phyloP scores from a whole-genome alignment of 2,113 vertebrate genomes.

The Apistogramma diplotaenia region DNA sequence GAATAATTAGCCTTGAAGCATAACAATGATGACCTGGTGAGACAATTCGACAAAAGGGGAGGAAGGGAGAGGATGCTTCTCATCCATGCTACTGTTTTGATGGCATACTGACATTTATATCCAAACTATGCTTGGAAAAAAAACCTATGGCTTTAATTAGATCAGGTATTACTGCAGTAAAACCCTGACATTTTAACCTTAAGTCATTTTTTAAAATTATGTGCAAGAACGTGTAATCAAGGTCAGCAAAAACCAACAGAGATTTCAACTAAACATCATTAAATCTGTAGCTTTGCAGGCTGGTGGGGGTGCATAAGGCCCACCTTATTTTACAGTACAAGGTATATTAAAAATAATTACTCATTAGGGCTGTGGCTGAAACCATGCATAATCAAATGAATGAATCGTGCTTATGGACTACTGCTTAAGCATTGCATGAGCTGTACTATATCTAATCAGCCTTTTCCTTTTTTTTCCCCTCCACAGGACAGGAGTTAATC shows the following conservation, averaged over 20 bases:
- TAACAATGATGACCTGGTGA: constrained; percentile 28
- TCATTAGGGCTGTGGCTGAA: not conserved
- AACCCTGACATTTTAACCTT: not conserved
- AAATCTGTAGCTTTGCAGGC: not conserved
- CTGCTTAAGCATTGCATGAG: not conserved
- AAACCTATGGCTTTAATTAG: not conserved
- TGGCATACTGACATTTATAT: not conserved
- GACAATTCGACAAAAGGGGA: not conserved
- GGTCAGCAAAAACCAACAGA: not conserved
- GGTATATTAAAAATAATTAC: not conserved
- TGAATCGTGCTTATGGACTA: not conserved
- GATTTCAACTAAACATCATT: not conserved
- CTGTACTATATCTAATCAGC: constrained; percentile 37
- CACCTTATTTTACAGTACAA: not conserved
- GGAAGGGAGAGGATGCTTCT: not conserved
- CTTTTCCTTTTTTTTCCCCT: not conserved
- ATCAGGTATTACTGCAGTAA: not conserved
- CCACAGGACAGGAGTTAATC: constrained; percentile 38
- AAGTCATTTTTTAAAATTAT: not conserved
- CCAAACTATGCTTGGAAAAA: not conserved
- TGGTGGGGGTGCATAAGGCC: not conserved
- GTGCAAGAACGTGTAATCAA: not conserved
- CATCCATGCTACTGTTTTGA: not conserved
- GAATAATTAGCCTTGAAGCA: constrained; percentile 32
- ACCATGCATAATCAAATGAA: not conserved